Evolutionary conservation across 2,797 vertebrate genomes (phyloP).

Genomic region (Orestias chungarensis): DNA sequence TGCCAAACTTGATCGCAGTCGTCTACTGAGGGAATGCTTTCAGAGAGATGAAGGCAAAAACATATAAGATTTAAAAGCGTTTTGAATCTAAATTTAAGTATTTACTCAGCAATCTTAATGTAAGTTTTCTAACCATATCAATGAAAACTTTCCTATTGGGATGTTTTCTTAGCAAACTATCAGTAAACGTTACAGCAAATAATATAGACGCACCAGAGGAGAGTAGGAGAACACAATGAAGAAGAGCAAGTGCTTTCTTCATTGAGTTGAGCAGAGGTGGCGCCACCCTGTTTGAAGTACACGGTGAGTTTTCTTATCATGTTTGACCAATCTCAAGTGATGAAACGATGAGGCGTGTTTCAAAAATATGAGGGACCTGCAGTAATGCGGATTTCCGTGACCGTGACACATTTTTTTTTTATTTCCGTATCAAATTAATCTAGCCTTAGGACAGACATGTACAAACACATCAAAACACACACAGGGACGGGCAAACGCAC

Average conservation of each 20-base stretch:
- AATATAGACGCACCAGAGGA: background rate
- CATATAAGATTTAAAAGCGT: background rate
- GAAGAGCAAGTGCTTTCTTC: background rate
- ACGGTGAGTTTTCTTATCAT: background rate
- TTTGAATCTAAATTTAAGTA: background rate
- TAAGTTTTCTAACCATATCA: background rate
- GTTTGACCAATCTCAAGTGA: slow-evolving; percentile 1
- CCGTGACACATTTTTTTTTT: slow-evolving; percentile 44
- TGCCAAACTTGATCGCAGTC: no score
- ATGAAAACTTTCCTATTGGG: no score
- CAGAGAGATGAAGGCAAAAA: background rate
- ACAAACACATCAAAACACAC: slow-evolving; percentile 17
- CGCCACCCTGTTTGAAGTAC: background rate
- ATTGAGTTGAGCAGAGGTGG: background rate
- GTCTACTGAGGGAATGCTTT: no score
- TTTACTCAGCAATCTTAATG: background rate
- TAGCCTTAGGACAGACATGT: slow-evolving; percentile 29
- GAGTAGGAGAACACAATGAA: background rate
- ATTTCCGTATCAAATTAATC: slow-evolving; percentile 62
- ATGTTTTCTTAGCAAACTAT: background rate
- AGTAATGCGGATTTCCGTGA: slow-evolving; percentile 53
- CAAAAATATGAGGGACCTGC: slow-evolving; percentile 15
- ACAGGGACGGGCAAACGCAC: slow-evolving; percentile 39
- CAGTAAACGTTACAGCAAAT: background rate
- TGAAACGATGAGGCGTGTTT: slow-evolving; percentile 15